phyloP scores from a whole-genome alignment of 1,140 invertebrate genomes.

The Drosophila nikananu region DNA sequence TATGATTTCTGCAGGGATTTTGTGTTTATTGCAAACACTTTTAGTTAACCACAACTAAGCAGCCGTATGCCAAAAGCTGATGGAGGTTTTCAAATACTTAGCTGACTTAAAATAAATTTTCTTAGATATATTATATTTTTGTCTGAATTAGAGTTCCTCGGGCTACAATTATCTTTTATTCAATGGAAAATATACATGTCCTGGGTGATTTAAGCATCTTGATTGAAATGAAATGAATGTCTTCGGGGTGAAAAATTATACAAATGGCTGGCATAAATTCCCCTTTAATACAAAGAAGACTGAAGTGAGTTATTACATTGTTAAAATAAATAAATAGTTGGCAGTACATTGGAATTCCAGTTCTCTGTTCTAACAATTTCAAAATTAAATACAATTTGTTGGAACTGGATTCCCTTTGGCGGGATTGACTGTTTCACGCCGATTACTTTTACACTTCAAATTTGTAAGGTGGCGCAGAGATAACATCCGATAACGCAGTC shows the following conservation, averaged over 20 bases:
- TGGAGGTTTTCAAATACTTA: background rate
- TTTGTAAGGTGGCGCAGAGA: slow-evolving; percentile 5
- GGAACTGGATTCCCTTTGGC: background rate
- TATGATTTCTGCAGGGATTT: slow-evolving; percentile 6
- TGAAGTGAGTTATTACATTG: background rate
- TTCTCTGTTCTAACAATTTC: background rate
- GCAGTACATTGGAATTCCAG: background rate
- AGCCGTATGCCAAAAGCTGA: background rate
- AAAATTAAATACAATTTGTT: background rate
- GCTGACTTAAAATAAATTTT: background rate
- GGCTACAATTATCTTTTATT: background rate
- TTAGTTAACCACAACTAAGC: background rate
- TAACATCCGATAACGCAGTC: slow-evolving; percentile 18
- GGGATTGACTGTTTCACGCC: background rate
- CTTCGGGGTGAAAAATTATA: background rate
- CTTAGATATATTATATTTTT: no score
- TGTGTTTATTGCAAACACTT: slow-evolving; percentile 7
- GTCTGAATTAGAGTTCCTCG: no score
- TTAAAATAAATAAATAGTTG: background rate
- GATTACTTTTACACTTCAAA: slow-evolving; percentile 9
- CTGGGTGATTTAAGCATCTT: background rate
- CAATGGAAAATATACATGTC: background rate
- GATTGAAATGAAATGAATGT: background rate
- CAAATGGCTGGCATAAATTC: background rate
- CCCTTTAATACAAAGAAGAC: background rate